A percentile compares a stretch with the other conserved stretches of the same genome.
phyloP scores from a whole-genome alignment of 2,888 invertebrate genomes.

The Apodemia hepburni region DNA sequence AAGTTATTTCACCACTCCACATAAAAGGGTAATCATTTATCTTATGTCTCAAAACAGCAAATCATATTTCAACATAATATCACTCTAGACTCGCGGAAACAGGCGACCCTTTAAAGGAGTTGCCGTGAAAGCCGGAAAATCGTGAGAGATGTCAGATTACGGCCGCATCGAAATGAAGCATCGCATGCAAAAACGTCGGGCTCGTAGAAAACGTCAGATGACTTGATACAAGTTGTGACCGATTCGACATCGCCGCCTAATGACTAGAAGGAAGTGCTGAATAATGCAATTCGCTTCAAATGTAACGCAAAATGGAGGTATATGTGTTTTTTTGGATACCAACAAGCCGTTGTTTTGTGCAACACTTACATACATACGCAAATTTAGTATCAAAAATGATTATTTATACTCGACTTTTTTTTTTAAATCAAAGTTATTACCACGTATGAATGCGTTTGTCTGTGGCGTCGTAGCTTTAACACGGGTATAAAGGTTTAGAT shows the following conservation, averaged over 20 bases:
- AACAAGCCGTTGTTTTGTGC: too few species aligned
- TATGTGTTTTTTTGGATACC: neutral
- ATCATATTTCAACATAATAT: conserved; percentile 15
- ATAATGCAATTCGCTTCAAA: neutral
- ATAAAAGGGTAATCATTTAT: neutral
- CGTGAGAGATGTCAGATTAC: conserved; percentile 60
- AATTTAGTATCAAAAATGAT: too few species aligned
- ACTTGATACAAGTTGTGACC: conserved; percentile 13
- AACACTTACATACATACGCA: too few species aligned
- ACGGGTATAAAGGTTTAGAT: too few species aligned
- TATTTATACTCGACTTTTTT: too few species aligned
- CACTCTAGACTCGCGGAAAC: conserved; percentile 14
- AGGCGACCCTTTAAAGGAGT: conserved; percentile 46
- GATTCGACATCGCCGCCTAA: conserved; percentile 11
- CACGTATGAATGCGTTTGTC: too few species aligned
- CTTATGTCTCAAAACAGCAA: conserved; percentile 2
- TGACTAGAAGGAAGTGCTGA: conserved; percentile 7
- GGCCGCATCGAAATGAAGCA: conserved; percentile 50
- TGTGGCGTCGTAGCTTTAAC: too few species aligned
- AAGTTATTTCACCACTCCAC: too few species aligned
- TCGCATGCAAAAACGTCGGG: conserved; percentile 30
- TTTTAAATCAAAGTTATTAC: too few species aligned
- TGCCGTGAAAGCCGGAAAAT: conserved; percentile 61
- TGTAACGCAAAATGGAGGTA: neutral
- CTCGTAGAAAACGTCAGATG: conserved; percentile 15